Base-by-base conservation (phyloP, 2,113 vertebrate species). In the Pygoscelis adeliae region DNA sequence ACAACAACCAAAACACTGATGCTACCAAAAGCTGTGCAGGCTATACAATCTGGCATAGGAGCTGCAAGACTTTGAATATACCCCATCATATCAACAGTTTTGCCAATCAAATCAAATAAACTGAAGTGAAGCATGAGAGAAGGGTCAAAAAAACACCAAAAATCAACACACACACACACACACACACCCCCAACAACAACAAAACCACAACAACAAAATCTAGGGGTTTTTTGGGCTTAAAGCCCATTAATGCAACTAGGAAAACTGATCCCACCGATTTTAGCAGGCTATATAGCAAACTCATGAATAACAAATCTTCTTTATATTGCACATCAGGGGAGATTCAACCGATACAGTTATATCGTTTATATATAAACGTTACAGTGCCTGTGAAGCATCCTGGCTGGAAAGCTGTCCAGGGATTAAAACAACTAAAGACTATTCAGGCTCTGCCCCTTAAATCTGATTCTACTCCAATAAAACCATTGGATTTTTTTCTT, bases 351-450 rank as follows among this genome's bases (percentile, higher is more conserved):
- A 79, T 52, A 80, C 21, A 85, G 42, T 42, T 42, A 42, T 15
- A 42, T 6, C 6, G 14, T 42, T 42, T 42, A 42, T 42, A 42
- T 42, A 15, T 42, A 42, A 42, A 42, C 42, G 15, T 53, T 74
- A 65, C 9, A 76, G 62, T 61, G 34, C 34, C 74, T 80, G 52
- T 49, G 50, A 94, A 91, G 66, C 5, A 15, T 67, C 77, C 63
- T 82, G 58, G 19, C 86, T 92, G 17, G 77, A 94, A 93, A 82
- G 30, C 30, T 76, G 73, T 76, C 66, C 84, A 83, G 85, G 85
- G 88, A 95, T 77, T 94, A 90, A 17, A 86, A 90, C 71, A 92
- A 83, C 66, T 94, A 86, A 73, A 92, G 79, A 82, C 70, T 70
- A 50, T 19, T 90, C 44, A 79, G 49, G 34, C 23, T 88, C 87